A percentile compares a stretch with the other conserved stretches of the same genome.
phyloP scores from a whole-genome alignment of 1,140 invertebrate genomes.

The Drosophila nasuta region DNA sequence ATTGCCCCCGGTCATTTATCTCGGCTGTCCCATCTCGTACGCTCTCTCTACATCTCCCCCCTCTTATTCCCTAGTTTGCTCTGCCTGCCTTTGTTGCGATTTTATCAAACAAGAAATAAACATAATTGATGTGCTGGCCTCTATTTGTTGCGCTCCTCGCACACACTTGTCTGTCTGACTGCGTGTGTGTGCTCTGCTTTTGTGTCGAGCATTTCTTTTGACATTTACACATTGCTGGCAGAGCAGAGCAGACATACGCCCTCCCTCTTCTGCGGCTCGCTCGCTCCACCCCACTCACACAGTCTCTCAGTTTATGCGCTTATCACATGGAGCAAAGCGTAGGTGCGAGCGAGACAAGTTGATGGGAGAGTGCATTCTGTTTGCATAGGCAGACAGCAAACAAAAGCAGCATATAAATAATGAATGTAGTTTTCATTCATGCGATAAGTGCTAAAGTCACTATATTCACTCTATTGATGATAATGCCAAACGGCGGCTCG shows the following conservation, averaged over 20 bases:
- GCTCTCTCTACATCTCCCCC: no score
- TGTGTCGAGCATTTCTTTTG: conserved; percentile 49
- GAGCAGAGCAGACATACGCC: conserved; percentile 52
- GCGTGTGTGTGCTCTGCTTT: conserved; percentile 30
- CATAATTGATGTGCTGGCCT: conserved; percentile 79
- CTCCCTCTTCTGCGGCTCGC: conserved; percentile 16
- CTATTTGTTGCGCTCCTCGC: conserved; percentile 50
- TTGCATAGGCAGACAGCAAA: conserved; percentile 14
- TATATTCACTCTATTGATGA: conserved; percentile 36
- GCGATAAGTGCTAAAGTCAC: conserved; percentile 29
- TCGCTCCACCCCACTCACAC: neutral
- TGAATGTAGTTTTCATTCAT: conserved; percentile 52
- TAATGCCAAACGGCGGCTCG: conserved; percentile 39
- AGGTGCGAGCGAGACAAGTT: conserved; percentile 12
- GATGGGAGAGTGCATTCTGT: conserved; percentile 49
- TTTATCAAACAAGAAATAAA: conserved; percentile 77
- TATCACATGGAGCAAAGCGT: conserved; percentile 36
- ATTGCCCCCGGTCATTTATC: conserved; percentile 24
- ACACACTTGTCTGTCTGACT: conserved; percentile 33
- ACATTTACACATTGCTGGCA: conserved; percentile 75
- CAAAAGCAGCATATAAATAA: conserved; percentile 39
- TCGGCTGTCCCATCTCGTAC: neutral
- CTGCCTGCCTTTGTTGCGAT: conserved; percentile 55
- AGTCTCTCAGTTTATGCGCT: conserved; percentile 40
- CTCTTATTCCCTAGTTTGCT: neutral